Conservation (phyloP, 2,888 invertebrate genomes). For the Brenthis daphne region DNA sequence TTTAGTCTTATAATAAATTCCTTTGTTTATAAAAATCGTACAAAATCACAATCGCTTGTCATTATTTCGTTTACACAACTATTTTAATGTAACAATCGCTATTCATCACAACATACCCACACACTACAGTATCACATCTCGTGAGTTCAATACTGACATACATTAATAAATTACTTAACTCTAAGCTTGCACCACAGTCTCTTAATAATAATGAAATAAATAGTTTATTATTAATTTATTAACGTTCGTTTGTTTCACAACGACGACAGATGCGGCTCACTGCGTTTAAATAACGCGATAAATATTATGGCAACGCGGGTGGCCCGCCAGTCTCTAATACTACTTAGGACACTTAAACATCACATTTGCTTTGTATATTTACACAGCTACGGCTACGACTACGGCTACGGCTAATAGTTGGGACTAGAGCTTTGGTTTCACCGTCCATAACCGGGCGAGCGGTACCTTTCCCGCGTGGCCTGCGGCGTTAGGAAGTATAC, state of each 20-base stretch:
- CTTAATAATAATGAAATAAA: conserved; percentile 79
- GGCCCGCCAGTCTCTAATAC: conserved; percentile 75
- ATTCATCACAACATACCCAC: conserved; percentile 55
- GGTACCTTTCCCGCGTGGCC: conserved; percentile 61
- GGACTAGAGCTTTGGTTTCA: conserved; percentile 81
- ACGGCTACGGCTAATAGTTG: conserved; percentile 59
- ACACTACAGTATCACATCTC: conserved; percentile 59
- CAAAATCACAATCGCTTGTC: conserved; percentile 66
- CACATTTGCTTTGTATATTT: conserved; percentile 80
- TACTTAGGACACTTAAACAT: conserved; percentile 81
- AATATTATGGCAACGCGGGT: conserved; percentile 79
- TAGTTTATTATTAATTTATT: conserved; percentile 61
- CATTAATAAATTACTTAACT: conserved; percentile 79
- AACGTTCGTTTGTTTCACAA: conserved; percentile 58
- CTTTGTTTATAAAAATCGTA: conserved; percentile 63
- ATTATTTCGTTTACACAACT: conserved; percentile 53
- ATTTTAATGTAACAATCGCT: conserved; percentile 62
- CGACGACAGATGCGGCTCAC: conserved; percentile 55
- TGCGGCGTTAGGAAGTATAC: conserved; percentile 67
- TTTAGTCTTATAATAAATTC: conserved; percentile 62
- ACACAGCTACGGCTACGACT: conserved; percentile 60
- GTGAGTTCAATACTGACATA: conserved; percentile 77
- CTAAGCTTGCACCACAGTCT: conserved; percentile 73
- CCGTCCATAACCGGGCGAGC: conserved; percentile 72
- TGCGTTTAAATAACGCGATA: conserved; percentile 53